Evolutionary conservation across 2,888 invertebrate species (phyloP), one percentile per base, ranked within the genome.

Genomic region (Lysandra bellargus): DNA sequence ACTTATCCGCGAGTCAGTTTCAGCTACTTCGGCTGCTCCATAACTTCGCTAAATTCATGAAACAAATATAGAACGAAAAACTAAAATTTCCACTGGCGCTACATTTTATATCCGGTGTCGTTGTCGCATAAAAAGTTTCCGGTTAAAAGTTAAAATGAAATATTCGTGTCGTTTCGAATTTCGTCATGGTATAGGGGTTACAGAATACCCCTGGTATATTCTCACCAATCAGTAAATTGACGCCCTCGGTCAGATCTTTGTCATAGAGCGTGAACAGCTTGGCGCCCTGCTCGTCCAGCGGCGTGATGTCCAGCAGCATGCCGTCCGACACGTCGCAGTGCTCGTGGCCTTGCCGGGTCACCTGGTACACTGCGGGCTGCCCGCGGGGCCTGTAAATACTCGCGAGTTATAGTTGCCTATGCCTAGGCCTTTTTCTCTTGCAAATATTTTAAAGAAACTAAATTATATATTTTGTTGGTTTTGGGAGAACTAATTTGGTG

Each of bases 301-400:
- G 96, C 78, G 96, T 96, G 84, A 96, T 96, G 89, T 97, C 97
- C 80, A 97, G 90, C 14, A 96, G 91, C 87, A 96, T 96, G 78
- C 96, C 96, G 84, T 96, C 96, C 17, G 96, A 96, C 82, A 96
- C 95, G 87, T 97, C 96, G 88, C 97, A 97, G 86, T 96, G 96
- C 86, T 96, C 96, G 89, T 96, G 96, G 4, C 96, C 96, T 84
- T 96, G 96, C 77, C 96, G 94, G 79, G 96, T 96, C 85, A 96
- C 96, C 89, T 96, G 96, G 89, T 96, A 97, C 82, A 97, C 96
- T 12, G 95, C 95, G 79, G 95, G 95, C 86, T 95, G 94, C 76
- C 95, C 92, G 82, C 94, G 95, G 85, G 69, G 12, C 69, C 69
- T 69, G 69, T 5, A 69, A 69, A 64, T 30, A 9, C 30, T 64